Evolutionary conservation across 2,113 vertebrate genomes (phyloP), one percentile per base, ranked within the genome.

Genomic region (Nestor notabilis): DNA sequence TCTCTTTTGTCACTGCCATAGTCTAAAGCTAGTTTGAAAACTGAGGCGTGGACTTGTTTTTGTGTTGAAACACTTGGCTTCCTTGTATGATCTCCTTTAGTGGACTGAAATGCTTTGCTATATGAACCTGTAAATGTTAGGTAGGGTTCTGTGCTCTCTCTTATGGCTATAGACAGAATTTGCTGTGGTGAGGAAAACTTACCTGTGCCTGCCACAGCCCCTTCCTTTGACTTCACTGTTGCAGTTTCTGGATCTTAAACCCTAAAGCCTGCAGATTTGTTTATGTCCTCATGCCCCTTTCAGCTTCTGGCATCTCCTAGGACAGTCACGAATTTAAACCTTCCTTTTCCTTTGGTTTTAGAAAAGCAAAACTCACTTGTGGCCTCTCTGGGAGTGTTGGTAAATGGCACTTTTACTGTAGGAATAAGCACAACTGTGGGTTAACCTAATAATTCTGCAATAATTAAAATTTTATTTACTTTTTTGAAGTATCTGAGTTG

Each of bases 121-220:
- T 43, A 17, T 85, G 47, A 55, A 19, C 43, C 37, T 0, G 0
- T 24, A 6, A 1, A 11, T 5, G 14, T 27, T 27, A 14, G n/a
- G n/a, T 9, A 28, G 33, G 31, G 35, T 47, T n/a, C 69, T 47
- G 53, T 66, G 55, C 39, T 72, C 16, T 55, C 37, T 50, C 4
- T 13, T 64, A 28, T 2, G 33, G 56, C 35, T 93, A 41, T 19
- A 65, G 29, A n/a, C 33, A 52, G 15, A 76, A 52, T 17, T n/a
- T 49, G 10, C 50, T 71, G 44, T 39, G 33, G 44, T 4, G 5
- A 31, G 68, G 14, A 80, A 47, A 50, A 23, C 7, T 13, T 58
- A 74, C 13, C 64, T 16, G 28, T 0, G 0, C 49, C 29, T 65
- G 49, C 31, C 5, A 0, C 17, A 0, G 2, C 19, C 0, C 0